Base-by-base conservation (phyloP, 2,888 invertebrate species). In the Branchipolynoe longqiensis region DNA sequence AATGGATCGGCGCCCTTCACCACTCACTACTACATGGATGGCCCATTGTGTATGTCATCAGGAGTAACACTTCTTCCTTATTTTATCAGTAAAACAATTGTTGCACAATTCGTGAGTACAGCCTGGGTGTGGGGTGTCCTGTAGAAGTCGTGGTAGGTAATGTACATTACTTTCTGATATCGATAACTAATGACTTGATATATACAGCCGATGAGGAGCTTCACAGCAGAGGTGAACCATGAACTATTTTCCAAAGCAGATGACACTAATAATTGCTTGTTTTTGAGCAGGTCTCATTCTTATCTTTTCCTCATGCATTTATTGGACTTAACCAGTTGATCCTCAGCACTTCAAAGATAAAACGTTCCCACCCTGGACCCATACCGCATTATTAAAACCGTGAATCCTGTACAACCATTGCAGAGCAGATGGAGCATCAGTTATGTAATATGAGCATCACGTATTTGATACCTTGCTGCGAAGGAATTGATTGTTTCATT, bases 21-120 rank as follows among this genome's bases (percentile, higher is more conserved):
- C 82, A 87, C 89, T 41, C 87, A 89, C 58, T 87, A 87, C 84
- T 88, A 89, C 86, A 64, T 89, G 85, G 85, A 90, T 86, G 74
- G 85, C 85, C 87, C 81, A 14, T 88, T 87, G 90, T 91, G 91
- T 91, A 91, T 85, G 91, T n/a, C 88, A 90, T 85, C 84, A 74
- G 33, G 41, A 82, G 82, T 82, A 83, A 56, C 73, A n/a, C 33
- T 64, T 28, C 62, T 62, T 38, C 78, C 48, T 84, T 84, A 64
- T 84, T 74, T 84, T 84, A 62, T 78, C 41, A 78, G 36, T 78
- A 25, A 78, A 48, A 6, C 78, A 48, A 0, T 48, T 73, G 25
- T 69, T 54, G 41, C 83, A 38, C 31, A 48, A 69, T 48, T 58
- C 59, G 62, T 59, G 82, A 82, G 62, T 62, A 62, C 59, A 41